Conservation (phyloP, 1,140 invertebrate genomes). For the Pseudachorutes palmiensis region DNA sequence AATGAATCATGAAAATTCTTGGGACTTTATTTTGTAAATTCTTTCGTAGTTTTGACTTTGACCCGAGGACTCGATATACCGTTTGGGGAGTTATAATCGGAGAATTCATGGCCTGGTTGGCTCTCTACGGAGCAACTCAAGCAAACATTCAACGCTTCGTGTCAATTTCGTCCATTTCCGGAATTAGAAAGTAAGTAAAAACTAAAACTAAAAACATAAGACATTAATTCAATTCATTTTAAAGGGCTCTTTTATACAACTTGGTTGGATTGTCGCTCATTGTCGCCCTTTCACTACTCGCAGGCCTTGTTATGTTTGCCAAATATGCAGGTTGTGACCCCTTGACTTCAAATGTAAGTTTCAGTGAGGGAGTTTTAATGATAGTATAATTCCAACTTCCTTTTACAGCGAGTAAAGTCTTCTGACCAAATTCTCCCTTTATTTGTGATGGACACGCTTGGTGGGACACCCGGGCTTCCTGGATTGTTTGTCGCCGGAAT, state of each 20-base stretch:
- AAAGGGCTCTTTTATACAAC: slow-evolving; percentile 45
- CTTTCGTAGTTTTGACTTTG: slow-evolving; percentile 19
- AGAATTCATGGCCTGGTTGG: slow-evolving; percentile 18
- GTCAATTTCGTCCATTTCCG: slow-evolving; percentile 22
- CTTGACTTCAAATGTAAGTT: slow-evolving; percentile 32
- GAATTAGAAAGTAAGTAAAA: slow-evolving; percentile 19
- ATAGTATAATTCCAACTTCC: background rate
- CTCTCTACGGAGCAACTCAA: slow-evolving; percentile 25
- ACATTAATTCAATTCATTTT: background rate
- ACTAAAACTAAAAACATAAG: background rate
- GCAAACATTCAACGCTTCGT: slow-evolving; percentile 24
- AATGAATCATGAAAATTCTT: background rate
- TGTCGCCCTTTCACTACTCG: slow-evolving; percentile 41
- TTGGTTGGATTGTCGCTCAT: slow-evolving; percentile 19
- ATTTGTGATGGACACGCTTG: slow-evolving; percentile 47
- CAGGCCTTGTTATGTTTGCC: slow-evolving; percentile 46
- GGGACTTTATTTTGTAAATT: no score
- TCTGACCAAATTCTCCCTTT: slow-evolving; percentile 42
- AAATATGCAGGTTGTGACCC: slow-evolving; percentile 48
- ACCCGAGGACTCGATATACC: slow-evolving; percentile 16
- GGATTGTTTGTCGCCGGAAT: slow-evolving; percentile 46
- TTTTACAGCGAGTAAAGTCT: slow-evolving; percentile 38
- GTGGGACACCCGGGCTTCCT: slow-evolving; percentile 34
- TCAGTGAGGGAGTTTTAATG: background rate
- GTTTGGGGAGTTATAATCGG: slow-evolving; percentile 18